Percentiles rank a stretch among this genome's conserved stretches.
Evolutionary conservation across 2,797 vertebrate species (phyloP).

Genomic region (Epinephelus malabaricus): DNA sequence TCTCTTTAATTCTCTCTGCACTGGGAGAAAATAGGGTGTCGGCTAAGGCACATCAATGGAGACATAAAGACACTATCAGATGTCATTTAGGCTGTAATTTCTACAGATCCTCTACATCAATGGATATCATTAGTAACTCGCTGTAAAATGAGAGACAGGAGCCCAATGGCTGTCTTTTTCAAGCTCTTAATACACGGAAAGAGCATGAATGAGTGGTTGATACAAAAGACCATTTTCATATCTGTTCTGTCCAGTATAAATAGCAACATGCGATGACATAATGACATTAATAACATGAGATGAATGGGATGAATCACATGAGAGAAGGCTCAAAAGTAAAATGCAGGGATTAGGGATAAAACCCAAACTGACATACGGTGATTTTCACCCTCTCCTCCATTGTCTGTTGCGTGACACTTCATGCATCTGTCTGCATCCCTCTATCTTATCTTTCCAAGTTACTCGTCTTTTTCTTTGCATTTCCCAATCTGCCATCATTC

Average conservation of each 20-base stretch:
- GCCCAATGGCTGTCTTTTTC: constrained; percentile 29
- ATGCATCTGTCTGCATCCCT: constrained; percentile 15
- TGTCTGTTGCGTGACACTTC: constrained; percentile 42
- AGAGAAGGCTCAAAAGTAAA: constrained; percentile 59
- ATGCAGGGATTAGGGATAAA: constrained; percentile 83
- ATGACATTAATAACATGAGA: constrained; percentile 48
- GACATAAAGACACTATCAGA: constrained; percentile 61
- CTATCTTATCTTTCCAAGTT: constrained; percentile 27
- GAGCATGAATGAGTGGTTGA: constrained; percentile 35
- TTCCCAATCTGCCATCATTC: constrained; percentile 26
- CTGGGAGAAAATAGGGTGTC: constrained; percentile 51
- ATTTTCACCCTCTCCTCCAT: constrained; percentile 36
- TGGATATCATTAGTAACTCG: constrained; percentile 52
- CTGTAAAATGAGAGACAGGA: constrained; percentile 40
- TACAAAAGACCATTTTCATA: constrained; percentile 39
- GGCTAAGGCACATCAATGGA: constrained; percentile 57
- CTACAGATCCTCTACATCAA: constrained; percentile 54
- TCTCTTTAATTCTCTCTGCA: constrained; percentile 72
- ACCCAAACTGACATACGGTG: constrained; percentile 70
- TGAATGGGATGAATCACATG: constrained; percentile 52
- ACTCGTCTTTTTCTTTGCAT: constrained; percentile 28
- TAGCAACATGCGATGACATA: constrained; percentile 39
- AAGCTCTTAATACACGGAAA: constrained; percentile 24
- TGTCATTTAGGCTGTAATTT: constrained; percentile 65
- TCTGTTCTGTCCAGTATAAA: constrained; percentile 44